A percentile compares a stretch with the other conserved stretches of the same genome.
Conservation (phyloP, 1,140 invertebrate species). For the Plutomurus gul region DNA sequence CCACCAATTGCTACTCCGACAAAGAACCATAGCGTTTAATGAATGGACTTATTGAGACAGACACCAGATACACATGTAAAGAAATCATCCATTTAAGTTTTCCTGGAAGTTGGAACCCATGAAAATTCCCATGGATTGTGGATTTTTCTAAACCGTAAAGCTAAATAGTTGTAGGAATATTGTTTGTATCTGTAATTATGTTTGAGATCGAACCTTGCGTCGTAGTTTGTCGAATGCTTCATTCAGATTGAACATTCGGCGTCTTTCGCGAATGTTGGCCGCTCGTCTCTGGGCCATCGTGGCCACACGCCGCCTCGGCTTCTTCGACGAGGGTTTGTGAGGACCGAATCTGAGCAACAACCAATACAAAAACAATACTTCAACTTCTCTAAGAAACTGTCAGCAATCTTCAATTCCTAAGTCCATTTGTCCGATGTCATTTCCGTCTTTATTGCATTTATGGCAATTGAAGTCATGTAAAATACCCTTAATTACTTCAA, state of each 20-base stretch:
- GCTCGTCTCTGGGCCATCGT: constrained; percentile 86
- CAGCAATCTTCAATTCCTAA: not conserved
- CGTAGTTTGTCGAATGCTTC: constrained; percentile 93
- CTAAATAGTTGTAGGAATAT: not conserved
- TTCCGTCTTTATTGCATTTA: too few relatives aligned
- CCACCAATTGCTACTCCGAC: too few relatives aligned
- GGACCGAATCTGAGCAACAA: constrained; percentile 31
- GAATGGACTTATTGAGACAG: too few relatives aligned
- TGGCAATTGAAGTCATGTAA: too few relatives aligned
- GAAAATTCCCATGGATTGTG: not conserved
- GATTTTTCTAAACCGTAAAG: too few relatives aligned
- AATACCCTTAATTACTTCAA: too few relatives aligned
- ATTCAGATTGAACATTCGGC: constrained; percentile 96
- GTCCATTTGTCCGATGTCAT: not conserved
- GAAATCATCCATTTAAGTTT: too few relatives aligned
- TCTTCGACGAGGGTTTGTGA: constrained; percentile 63
- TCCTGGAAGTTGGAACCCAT: too few relatives aligned
- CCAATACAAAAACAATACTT: not conserved
- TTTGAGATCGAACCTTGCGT: constrained; percentile 66
- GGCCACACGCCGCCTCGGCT: constrained; percentile 82
- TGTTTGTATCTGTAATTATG: not conserved
- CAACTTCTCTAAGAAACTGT: not conserved
- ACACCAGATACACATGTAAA: too few relatives aligned
- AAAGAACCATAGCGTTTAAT: too few relatives aligned
- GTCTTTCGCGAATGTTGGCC: constrained; percentile 90